Percentiles rank a stretch among this genome's conserved stretches.
These are phyloP conservation scores for Ellobius talpinus DNA, from an alignment of 2,113 vertebrate genomes.

Conservation along the genomic window DNA sequence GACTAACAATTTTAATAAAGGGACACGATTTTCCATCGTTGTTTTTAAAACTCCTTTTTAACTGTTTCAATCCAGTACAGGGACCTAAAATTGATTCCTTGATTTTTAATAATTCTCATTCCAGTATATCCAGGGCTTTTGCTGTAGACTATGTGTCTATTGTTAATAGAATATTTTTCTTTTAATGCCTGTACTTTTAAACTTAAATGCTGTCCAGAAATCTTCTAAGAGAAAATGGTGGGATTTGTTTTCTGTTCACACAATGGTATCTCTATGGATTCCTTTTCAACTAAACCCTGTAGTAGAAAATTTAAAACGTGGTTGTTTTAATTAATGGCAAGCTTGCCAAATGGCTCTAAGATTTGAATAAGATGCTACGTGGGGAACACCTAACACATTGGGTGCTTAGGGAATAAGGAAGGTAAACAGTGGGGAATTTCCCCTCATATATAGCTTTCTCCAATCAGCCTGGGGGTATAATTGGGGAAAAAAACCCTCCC, in stretches of 20 bases:
- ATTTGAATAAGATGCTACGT: neutral
- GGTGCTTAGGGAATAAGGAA: neutral
- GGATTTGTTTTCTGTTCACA: neutral
- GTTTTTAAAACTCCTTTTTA: neutral
- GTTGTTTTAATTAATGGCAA: neutral
- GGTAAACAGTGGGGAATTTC: neutral
- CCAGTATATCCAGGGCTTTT: neutral
- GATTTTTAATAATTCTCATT: conserved; percentile 33
- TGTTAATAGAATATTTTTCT: neutral
- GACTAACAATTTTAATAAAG: neutral
- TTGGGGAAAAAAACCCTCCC: neutral
- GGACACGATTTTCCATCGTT: neutral
- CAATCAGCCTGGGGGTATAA: neutral
- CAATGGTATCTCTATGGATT: neutral
- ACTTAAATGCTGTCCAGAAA: neutral
- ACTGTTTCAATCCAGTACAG: neutral
- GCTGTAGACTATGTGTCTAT: neutral
- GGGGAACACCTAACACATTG: neutral
- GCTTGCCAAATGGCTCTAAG: neutral
- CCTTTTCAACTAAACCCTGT: conserved; percentile 32
- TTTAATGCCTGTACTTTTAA: conserved; percentile 43
- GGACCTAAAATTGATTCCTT: neutral
- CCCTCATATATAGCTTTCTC: neutral
- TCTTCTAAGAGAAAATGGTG: neutral
- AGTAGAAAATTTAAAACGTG: neutral